Evolutionary conservation across 2,113 vertebrate species (phyloP).

Genomic region (Dasyornis broadbenti): DNA sequence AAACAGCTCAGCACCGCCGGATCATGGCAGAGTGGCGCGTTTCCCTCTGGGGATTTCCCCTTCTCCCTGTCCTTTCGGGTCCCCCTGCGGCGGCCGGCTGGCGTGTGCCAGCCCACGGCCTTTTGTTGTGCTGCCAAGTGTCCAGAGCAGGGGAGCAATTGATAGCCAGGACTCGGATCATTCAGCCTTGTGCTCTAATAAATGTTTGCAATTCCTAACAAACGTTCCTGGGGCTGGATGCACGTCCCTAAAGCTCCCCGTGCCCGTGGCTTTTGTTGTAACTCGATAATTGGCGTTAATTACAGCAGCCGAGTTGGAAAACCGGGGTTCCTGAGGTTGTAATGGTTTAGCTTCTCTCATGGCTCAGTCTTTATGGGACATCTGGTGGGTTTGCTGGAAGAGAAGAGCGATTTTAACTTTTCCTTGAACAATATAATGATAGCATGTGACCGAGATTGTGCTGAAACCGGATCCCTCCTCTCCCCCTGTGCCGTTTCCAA

Average conservation of each 20-base stretch:
- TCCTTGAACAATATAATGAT: conserved; percentile 39
- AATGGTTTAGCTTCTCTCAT: neutral
- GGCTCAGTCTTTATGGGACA: neutral
- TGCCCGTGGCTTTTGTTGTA: neutral
- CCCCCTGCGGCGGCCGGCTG: neutral
- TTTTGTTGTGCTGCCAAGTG: neutral
- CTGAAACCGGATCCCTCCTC: conserved; percentile 60
- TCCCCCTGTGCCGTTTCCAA: conserved; percentile 34
- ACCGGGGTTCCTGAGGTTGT: neutral
- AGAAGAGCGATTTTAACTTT: neutral
- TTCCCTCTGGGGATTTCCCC: neutral
- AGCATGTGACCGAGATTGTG: conserved; percentile 18
- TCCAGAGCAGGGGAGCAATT: neutral
- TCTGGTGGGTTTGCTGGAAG: conserved; percentile 9
- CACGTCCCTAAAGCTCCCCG: fast-evolving
- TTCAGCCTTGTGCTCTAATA: neutral
- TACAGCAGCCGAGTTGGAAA: neutral
- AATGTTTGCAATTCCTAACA: neutral
- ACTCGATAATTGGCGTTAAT: conserved; percentile 11
- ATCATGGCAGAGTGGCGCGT: fast-evolving
- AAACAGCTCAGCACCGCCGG: fast-evolving
- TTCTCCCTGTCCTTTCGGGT: neutral
- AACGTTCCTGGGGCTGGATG: neutral
- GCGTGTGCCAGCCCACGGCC: neutral
- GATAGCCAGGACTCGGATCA: neutral